Evolutionary conservation across 2,113 vertebrate genomes (phyloP).

Genomic region (Spea bombifrons): DNA sequence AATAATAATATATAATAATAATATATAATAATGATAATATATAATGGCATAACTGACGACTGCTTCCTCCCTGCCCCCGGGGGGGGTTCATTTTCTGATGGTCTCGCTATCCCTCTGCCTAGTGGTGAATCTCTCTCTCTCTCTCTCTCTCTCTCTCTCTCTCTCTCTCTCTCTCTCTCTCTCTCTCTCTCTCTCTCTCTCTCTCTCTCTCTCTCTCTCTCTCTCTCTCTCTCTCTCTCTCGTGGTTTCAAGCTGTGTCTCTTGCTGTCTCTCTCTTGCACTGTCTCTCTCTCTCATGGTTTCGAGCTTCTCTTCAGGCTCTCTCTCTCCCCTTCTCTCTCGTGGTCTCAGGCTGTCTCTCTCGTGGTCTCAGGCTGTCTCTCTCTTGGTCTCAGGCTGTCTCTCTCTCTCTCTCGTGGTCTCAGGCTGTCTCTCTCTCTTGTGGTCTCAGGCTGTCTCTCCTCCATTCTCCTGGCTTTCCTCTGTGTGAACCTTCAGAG

Average conservation of each 20-base stretch:
- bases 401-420: background rate
- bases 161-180: background rate
- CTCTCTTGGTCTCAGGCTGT: background rate
- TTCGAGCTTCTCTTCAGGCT: too few species aligned
- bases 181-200: background rate
- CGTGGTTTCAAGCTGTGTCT: background rate
- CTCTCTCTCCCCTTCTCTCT: background rate
- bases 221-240: too few species aligned
- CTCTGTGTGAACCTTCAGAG: constrained; percentile 46
- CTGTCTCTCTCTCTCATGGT: too few species aligned
- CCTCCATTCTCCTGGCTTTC: constrained; percentile 49
- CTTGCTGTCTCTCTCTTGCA: background rate
- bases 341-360: constrained; percentile 5
- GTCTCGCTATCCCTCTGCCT: background rate
- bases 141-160: background rate
- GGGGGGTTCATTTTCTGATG: too few species aligned
- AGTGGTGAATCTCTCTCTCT: too few species aligned
- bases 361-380: background rate
- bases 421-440: background rate
- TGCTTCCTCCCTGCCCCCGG: too few species aligned
- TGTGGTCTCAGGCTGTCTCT: background rate
- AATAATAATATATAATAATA: too few species aligned
- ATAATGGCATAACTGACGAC: too few species aligned
- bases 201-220: too few species aligned
- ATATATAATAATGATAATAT: too few species aligned